Conservation (phyloP, 2,888 invertebrate species). For the Drosophila trichaetosa region DNA sequence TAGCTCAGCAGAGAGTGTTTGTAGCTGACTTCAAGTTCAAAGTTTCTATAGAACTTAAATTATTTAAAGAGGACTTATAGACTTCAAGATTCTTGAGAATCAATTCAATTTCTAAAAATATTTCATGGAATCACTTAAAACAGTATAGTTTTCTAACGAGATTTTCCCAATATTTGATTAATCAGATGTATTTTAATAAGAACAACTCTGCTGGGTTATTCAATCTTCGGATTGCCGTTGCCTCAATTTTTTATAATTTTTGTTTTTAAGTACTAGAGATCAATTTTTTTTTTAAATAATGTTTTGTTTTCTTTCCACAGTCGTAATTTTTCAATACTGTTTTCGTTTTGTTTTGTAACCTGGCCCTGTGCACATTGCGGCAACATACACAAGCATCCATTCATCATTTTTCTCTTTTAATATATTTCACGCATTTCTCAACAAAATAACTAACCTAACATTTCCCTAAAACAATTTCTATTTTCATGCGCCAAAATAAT, state of each 20-base stretch:
- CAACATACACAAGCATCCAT: conserved; percentile 30
- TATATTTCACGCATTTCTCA: conserved; percentile 14
- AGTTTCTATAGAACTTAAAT: too few relatives aligned
- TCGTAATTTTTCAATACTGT: conserved; percentile 48
- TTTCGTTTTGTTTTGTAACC: conserved; percentile 60
- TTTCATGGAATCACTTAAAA: neutral
- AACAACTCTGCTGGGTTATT: conserved; percentile 18
- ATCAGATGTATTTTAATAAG: neutral
- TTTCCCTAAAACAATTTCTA: conserved; percentile 59
- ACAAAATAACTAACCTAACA: conserved; percentile 60
- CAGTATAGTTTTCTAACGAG: neutral
- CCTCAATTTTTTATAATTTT: conserved; percentile 26
- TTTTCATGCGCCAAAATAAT: conserved; percentile 61
- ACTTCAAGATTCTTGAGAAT: neutral
- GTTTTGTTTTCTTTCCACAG: conserved; percentile 71
- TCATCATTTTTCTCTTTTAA: conserved; percentile 18
- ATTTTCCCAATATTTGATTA: neutral
- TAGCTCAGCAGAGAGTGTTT: conserved; percentile 14
- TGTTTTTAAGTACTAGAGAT: neutral
- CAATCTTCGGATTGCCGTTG: conserved; percentile 11
- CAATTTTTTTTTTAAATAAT: conserved; percentile 37
- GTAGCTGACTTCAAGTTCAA: neutral
- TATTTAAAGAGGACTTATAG: neutral
- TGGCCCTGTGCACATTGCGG: conserved; percentile 42
- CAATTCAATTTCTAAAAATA: neutral